Base-by-base conservation (phyloP, 2,888 invertebrate genomes). In the Diplolepis rosae region DNA sequence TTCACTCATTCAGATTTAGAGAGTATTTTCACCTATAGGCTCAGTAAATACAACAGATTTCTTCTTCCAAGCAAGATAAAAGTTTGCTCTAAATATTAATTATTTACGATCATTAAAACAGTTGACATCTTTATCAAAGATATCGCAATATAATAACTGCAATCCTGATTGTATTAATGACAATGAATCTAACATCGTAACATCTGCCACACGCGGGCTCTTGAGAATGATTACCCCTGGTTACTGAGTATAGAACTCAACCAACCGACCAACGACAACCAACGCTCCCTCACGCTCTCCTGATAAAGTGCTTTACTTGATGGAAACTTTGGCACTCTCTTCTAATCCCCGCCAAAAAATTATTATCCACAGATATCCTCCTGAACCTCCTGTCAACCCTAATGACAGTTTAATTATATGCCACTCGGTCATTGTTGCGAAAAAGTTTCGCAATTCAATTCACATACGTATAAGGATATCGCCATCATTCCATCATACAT, bases 291-390 rank as follows among this genome's bases (percentile, higher is more conserved):
- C 69, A 71, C 73, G 71, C 71, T 77, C 79, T 78, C 82, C 82
- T 83, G 80, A 61, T 83, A 80, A 68, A 67, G 66, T 80, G 78
- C 81, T 80, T 81, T 81, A 80, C 81, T 80, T 80, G 82, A 82
- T 82, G 79, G 81, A 79, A 82, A 83, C 81, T 82, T 81, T 78
- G 79, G 77, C 82, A 80, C 79, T 80, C 79, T 82, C 79, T 80
- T 80, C 79, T 77, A 76, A 82, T 80, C 70, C 75, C 77, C 78
- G 77, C 74, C 75, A 79, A 77, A 76, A 77, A 68, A 71, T 75
- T 68, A 75, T 77, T 74, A 75, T 73, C 56, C 72, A 28, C 6
- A 65, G 48, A 66, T 30, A 51, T 52, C 72, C 65, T 74, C 73
- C 54, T 74, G 15, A 1, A 48, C 22, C 15, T 79, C 32, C 73